These are phyloP conservation scores for Garrulus glandarius DNA, from an alignment of 2,797 vertebrate genomes.

Conservation along the genomic window DNA sequence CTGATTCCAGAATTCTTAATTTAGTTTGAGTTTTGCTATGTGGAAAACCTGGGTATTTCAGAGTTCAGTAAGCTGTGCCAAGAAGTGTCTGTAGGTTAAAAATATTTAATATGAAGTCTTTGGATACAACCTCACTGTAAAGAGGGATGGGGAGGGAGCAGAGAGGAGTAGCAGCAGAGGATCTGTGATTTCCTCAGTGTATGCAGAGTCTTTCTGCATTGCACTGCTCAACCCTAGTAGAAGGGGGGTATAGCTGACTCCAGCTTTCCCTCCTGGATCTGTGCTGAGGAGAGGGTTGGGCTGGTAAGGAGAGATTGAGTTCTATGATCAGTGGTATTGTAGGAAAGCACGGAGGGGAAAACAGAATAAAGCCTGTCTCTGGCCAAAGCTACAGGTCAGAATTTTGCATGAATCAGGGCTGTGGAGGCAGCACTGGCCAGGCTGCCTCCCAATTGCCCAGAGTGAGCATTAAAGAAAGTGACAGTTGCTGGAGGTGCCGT, in stretches of 20 bases:
- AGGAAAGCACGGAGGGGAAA: neutral
- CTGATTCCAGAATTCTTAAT: neutral
- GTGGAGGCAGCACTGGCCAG: neutral
- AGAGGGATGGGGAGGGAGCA: neutral
- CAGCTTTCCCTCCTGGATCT: neutral
- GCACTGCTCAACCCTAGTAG: neutral
- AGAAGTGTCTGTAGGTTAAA: constrained; percentile 1
- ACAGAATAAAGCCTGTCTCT: neutral
- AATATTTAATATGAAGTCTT: neutral
- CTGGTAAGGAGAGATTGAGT: neutral
- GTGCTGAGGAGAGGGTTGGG: neutral
- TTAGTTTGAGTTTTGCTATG: neutral
- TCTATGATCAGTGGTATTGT: neutral
- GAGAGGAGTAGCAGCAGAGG: neutral
- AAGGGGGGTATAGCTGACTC: neutral
- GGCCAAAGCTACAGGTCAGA: neutral
- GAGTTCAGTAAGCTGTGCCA: neutral
- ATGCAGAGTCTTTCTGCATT: fast-evolving
- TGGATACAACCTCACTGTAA: neutral
- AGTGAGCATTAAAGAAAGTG: constrained; percentile 46
- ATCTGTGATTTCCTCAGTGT: neutral
- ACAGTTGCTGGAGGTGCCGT: constrained; percentile 29
- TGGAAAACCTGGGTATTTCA: neutral
- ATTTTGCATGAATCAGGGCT: neutral
- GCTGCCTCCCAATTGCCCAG: neutral